Evolutionary conservation across 2,888 invertebrate genomes (phyloP).

Genomic region (Epinotia bilunana): DNA sequence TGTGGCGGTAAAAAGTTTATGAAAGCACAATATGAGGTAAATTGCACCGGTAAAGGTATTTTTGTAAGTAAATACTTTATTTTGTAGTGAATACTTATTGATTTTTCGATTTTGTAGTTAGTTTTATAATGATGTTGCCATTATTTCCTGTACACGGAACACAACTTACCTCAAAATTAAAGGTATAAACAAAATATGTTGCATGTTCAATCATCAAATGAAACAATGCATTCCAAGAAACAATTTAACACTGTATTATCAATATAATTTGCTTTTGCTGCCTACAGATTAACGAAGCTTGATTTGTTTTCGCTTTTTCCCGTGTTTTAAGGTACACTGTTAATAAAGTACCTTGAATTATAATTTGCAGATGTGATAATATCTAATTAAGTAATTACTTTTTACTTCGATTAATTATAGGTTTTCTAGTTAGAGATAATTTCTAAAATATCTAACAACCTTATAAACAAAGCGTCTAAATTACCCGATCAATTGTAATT

Average conservation of each 20-base stretch:
- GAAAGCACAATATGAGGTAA: not conserved
- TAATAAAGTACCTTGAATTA: not conserved
- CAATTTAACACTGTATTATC: not conserved
- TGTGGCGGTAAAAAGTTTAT: not conserved
- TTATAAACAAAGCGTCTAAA: not conserved
- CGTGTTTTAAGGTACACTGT: not conserved
- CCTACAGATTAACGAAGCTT: constrained; percentile 19
- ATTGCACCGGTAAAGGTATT: constrained; percentile 16
- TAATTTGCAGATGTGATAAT: no score
- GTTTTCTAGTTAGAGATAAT: constrained; percentile 27
- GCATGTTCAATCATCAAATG: constrained; percentile 12
- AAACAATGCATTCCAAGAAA: not conserved
- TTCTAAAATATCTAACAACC: constrained; percentile 13
- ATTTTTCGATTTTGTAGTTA: not conserved
- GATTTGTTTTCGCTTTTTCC: not conserved
- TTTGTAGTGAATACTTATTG: not conserved
- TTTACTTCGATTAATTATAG: not conserved
- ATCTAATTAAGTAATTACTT: not conserved
- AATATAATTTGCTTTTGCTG: constrained; percentile 36
- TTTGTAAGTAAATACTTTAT: constrained; percentile 1
- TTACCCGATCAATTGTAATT: not conserved
- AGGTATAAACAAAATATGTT: not conserved
- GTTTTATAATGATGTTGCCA: not conserved
- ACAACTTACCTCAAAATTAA: no score
- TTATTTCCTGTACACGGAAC: no score